These are phyloP conservation scores for Catocala sponsa DNA, from an alignment of 2,888 invertebrate species.

Conservation along the genomic window DNA sequence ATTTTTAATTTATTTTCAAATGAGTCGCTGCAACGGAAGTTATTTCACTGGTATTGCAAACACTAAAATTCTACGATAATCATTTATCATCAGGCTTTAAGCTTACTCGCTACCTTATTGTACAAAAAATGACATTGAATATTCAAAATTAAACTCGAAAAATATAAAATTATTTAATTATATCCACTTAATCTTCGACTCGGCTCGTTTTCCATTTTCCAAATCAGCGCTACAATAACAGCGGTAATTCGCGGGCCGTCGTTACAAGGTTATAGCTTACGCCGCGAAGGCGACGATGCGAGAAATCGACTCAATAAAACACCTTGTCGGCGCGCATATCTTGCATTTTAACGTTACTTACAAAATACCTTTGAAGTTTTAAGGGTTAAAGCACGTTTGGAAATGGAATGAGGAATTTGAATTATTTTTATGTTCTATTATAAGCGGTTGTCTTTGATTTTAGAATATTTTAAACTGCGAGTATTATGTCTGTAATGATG, in stretches of 20 bases:
- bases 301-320: conserved; percentile 50
- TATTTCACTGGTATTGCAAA: too few relatives aligned
- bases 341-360: conserved; percentile 25
- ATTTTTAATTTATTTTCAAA: too few relatives aligned
- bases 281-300: conserved; percentile 30
- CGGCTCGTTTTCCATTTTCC: conserved; percentile 1
- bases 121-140: neutral
- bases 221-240: conserved; percentile 9
- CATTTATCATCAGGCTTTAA: too few relatives aligned
- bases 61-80: too few relatives aligned
- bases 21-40: too few relatives aligned
- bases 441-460: too few relatives aligned
- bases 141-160: neutral
- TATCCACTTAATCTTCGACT: neutral
- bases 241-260: conserved; percentile 14
- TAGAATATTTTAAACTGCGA: too few relatives aligned
- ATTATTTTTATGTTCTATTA: neutral
- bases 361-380: conserved; percentile 14
- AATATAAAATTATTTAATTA: neutral
- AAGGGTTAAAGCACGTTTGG: neutral
- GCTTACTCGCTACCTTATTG: too few relatives aligned
- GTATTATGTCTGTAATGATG: too few relatives aligned
- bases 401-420: neutral
- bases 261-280: conserved; percentile 38
- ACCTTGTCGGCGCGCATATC: conserved; percentile 40